These are phyloP conservation scores for Campoletis sonorensis DNA, from an alignment of 1,140 invertebrate species.

Conservation along the genomic window DNA sequence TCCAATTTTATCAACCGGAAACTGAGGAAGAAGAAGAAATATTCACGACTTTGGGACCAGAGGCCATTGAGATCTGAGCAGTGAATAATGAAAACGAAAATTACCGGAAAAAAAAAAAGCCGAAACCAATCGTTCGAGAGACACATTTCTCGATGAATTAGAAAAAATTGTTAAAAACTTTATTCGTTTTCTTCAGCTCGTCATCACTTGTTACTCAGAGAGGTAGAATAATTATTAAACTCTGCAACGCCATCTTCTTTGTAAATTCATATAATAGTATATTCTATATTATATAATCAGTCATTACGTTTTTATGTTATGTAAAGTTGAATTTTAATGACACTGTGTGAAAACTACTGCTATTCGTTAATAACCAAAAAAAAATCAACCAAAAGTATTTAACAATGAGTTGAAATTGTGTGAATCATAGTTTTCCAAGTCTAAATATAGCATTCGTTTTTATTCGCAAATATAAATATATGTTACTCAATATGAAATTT, in stretches of 20 bases:
- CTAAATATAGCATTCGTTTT: no score
- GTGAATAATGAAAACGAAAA: background rate
- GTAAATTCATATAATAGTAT: slow-evolving; percentile 36
- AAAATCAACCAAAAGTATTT: no score
- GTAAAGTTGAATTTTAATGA: background rate
- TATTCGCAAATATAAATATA: no score
- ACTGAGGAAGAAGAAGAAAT: background rate
- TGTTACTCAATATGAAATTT: no score
- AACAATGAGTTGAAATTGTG: no score
- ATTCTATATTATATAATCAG: slow-evolving; percentile 3
- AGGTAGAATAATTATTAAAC: slow-evolving; percentile 27
- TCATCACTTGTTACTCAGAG: slow-evolving; percentile 5
- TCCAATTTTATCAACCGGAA: slow-evolving; percentile 63
- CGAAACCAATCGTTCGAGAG: no score
- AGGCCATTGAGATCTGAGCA: slow-evolving; percentile 34
- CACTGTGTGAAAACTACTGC: no score
- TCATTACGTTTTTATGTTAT: background rate
- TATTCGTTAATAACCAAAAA: no score
- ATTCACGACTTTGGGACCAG: slow-evolving; percentile 28
- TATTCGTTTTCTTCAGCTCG: background rate
- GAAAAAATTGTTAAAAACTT: background rate
- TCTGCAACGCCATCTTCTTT: background rate
- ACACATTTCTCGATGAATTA: no score
- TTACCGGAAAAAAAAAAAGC: background rate
- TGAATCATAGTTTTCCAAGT: no score